Conservation (phyloP, 2,113 vertebrate genomes). For the Eptesicus fuscus region DNA sequence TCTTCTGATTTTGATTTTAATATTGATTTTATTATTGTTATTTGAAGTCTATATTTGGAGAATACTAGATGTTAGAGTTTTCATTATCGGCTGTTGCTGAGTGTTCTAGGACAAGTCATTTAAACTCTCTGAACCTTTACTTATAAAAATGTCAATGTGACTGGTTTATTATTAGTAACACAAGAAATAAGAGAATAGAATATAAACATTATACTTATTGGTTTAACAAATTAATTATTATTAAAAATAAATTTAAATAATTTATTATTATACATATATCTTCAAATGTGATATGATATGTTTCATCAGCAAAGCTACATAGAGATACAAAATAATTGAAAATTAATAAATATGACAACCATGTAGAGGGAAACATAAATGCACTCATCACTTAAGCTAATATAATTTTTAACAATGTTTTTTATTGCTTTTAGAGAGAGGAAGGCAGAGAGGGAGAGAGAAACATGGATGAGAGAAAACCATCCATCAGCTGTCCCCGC, state of each 20-base stretch:
- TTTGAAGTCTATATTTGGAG: background rate
- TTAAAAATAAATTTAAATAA: background rate
- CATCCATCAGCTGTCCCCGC: too few species aligned
- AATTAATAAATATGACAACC: background rate
- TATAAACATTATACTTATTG: background rate
- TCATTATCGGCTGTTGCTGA: background rate
- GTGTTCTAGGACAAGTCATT: background rate
- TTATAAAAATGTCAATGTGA: background rate
- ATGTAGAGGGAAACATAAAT: background rate
- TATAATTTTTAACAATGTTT: background rate
- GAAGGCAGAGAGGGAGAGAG: too few species aligned
- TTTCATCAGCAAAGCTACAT: background rate
- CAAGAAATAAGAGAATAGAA: background rate
- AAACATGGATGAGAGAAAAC: too few species aligned
- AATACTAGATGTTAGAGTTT: background rate
- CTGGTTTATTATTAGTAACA: background rate
- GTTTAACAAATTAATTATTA: constrained; percentile 9
- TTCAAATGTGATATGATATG: background rate
- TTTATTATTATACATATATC: background rate
- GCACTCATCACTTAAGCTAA: background rate
- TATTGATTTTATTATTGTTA: background rate
- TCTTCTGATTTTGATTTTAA: background rate
- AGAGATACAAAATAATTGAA: background rate
- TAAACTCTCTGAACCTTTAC: background rate
- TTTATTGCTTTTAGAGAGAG: too few species aligned